Conservation (phyloP, 2,888 invertebrate genomes). For the Panzeria rudis region DNA sequence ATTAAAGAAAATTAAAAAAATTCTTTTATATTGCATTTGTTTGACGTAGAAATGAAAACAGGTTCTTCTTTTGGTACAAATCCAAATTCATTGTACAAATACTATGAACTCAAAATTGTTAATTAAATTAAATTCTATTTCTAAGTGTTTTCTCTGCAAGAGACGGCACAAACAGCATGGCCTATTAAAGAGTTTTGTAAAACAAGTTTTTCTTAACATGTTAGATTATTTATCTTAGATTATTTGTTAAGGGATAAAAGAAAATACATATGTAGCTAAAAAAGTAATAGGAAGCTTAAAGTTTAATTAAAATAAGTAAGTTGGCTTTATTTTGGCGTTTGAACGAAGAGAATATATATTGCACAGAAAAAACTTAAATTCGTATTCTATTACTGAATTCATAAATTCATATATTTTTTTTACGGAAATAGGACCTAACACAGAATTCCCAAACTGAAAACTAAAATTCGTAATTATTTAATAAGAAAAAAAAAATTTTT, state of each 20-base stretch:
- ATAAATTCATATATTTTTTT: too few species aligned
- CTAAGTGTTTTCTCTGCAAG: constrained; percentile 60
- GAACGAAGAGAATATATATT: neutral
- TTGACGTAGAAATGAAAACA: constrained; percentile 34
- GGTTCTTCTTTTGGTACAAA: constrained; percentile 43
- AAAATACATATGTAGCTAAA: neutral
- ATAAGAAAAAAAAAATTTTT: too few species aligned
- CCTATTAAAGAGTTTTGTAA: constrained; percentile 14
- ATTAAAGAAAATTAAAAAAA: constrained; percentile 19
- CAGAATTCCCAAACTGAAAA: too few species aligned
- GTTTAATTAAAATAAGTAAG: neutral
- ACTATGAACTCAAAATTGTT: constrained; percentile 32
- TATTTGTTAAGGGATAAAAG: neutral
- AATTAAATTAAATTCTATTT: constrained; percentile 64
- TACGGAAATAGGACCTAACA: too few species aligned
- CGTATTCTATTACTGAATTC: too few species aligned
- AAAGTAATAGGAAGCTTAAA: neutral
- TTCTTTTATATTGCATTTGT: neutral
- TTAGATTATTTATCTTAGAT: neutral
- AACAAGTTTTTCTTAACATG: neutral
- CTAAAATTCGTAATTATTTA: too few species aligned
- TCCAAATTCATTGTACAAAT: constrained; percentile 19
- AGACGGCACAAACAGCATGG: constrained; percentile 65
- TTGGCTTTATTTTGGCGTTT: neutral
- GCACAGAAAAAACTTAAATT: too few species aligned